Evolutionary conservation across 2,888 invertebrate genomes (phyloP), one percentile per base, ranked within the genome.

Genomic region (Eudemis profundana): DNA sequence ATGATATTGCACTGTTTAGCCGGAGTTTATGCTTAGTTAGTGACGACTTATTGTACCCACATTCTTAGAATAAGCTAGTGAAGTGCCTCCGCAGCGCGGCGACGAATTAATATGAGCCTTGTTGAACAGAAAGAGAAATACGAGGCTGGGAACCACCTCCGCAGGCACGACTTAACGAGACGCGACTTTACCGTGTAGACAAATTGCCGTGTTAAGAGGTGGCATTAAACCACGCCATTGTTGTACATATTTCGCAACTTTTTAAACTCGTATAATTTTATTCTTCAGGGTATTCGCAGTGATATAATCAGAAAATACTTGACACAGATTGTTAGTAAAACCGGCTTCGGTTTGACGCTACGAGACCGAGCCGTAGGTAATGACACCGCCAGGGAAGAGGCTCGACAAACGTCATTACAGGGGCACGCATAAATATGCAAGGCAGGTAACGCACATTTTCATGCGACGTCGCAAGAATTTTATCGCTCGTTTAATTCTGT

Each of bases 381-480:
- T 90, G 88, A 89, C 87, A 85, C 82, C 80, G 81, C 79, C 79
- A 76, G 79, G 78, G 75, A 71, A 79, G 75, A 82, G 83, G 82
- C 85, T 86, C 88, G 79, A 84, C 90, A 90, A 91, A 90, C 87
- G 89, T 92, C 90, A 92, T 92, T 91, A 92, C 90, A 81, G 81
- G 81, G 85, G 79, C 85, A 87, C 89, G 85, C 89, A 91, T 92
- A 91, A 92, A 90, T 91, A 92, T 92, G 92, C 92, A 91, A 88
- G 92, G 84, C 92, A 90, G 90, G 92, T 91, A 89, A 90, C 90
- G 90, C 88, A 91, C 90, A 91, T 92, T 92, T 92, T 90, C 90
- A 90, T 89, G 91, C 87, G 90, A 92, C 92, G 90, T 89, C 89
- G 87, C 89, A 85, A 87, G 92, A 92, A 92, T 92, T 90, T 92